Percentiles rank a stretch among this genome's conserved stretches.
Conservation (phyloP, 2,113 vertebrate species). For the Nycticryphes semicollaris region DNA sequence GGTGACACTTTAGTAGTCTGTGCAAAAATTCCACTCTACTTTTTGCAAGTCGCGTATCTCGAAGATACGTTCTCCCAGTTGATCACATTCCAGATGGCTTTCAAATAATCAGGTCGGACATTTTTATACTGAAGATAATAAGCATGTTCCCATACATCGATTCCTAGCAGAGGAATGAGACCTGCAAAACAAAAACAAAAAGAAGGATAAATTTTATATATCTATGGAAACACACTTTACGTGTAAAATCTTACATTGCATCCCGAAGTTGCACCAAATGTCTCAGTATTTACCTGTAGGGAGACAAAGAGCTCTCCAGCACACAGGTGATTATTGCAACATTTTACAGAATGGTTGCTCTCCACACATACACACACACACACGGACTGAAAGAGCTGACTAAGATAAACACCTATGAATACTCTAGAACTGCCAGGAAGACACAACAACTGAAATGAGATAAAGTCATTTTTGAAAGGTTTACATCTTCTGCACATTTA, state of each 20-base stretch:
- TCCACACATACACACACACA: not conserved
- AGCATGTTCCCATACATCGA: conserved; percentile 98
- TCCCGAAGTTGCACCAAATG: not conserved
- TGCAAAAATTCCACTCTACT: conserved; percentile 70
- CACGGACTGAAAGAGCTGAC: not conserved
- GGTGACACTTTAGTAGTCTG: not conserved
- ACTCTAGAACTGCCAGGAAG: not conserved
- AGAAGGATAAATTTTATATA: not conserved
- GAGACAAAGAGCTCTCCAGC: not conserved
- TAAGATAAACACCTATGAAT: not conserved
- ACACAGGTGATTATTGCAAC: not conserved
- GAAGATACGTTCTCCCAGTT: conserved; percentile 94
- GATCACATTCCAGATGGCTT: conserved; percentile 96
- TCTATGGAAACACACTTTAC: not conserved
- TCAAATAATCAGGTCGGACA: conserved; percentile 94
- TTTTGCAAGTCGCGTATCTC: conserved; percentile 84
- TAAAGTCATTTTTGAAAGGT: not conserved
- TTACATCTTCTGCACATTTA: not conserved
- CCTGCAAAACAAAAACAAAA: conserved; percentile 69
- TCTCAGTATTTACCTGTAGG: not conserved
- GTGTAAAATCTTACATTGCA: not conserved
- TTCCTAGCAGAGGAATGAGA: conserved; percentile 92
- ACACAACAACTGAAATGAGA: not conserved
- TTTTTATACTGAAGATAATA: conserved; percentile 99
- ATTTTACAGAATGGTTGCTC: not conserved